Conservation (phyloP, 2,797 vertebrate genomes). For the Coccyzus lansbergi region DNA sequence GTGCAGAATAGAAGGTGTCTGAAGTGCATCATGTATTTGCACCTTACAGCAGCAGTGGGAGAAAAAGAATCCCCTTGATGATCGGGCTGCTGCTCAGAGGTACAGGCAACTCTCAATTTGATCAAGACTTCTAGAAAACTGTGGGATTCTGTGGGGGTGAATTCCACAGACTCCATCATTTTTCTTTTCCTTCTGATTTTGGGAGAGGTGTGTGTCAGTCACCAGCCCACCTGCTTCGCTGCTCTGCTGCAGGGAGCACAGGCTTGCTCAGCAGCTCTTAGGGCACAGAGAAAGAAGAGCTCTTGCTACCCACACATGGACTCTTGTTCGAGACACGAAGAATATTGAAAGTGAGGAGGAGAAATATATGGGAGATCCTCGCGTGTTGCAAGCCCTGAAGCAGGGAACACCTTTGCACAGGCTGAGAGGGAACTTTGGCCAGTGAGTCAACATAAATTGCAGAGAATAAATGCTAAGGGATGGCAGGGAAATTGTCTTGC, state of each 20-base stretch:
- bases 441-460: conserved; percentile 22
- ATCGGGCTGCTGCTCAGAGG: neutral
- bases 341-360: neutral
- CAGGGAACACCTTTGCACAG: conserved; percentile 40
- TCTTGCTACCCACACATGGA: neutral
- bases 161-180: conserved; percentile 14
- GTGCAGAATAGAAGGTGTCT: neutral
- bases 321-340: neutral
- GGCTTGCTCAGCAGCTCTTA: neutral
- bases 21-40: neutral
- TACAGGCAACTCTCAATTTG: neutral
- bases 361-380: neutral
- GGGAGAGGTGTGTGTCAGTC: neutral
- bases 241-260: neutral
- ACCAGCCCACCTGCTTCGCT: conserved; percentile 16
- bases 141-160: conserved; percentile 17
- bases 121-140: neutral
- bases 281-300: neutral
- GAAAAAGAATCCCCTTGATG: neutral
- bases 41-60: neutral
- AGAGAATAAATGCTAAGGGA: conserved; percentile 40
- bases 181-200: neutral
- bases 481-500: conserved; percentile 41
- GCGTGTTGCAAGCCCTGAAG: neutral
- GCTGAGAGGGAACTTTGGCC: neutral